These are phyloP conservation scores for Suncus etruscus DNA, from an alignment of 2,113 vertebrate species.

Conservation along the genomic window DNA sequence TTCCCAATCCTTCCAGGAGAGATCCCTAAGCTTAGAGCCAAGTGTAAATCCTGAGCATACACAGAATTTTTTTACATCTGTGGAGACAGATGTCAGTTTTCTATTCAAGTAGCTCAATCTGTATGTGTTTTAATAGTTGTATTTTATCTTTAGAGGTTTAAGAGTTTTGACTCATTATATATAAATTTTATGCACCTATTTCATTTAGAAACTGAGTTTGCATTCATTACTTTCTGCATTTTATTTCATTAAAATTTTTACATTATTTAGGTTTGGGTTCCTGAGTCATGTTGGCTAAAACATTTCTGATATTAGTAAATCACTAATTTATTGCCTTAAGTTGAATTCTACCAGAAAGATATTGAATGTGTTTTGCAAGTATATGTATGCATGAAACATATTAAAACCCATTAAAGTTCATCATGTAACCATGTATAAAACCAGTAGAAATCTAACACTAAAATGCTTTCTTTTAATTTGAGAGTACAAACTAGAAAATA, in stretches of 20 bases:
- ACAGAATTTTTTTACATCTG: no score
- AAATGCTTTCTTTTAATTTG: no score
- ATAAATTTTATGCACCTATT: background rate
- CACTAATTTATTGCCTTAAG: background rate
- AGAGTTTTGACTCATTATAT: background rate
- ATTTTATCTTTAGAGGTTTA: background rate
- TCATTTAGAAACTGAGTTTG: background rate
- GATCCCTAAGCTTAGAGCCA: no score
- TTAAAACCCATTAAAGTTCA: background rate
- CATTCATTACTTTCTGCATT: background rate
- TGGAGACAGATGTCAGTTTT: no score
- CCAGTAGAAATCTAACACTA: no score
- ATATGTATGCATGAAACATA: background rate
- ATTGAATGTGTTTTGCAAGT: background rate
- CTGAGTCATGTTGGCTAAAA: background rate
- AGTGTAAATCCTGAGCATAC: no score
- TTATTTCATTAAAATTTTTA: background rate
- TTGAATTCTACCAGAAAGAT: background rate
- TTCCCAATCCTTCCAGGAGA: no score
- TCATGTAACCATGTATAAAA: background rate
- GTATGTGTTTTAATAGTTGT: no score
- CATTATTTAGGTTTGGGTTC: background rate
- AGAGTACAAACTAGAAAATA: no score
- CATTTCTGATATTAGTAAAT: background rate
- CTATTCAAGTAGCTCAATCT: no score